Conservation (phyloP, 2,113 vertebrate species). For the Sisor rabdophorus region DNA sequence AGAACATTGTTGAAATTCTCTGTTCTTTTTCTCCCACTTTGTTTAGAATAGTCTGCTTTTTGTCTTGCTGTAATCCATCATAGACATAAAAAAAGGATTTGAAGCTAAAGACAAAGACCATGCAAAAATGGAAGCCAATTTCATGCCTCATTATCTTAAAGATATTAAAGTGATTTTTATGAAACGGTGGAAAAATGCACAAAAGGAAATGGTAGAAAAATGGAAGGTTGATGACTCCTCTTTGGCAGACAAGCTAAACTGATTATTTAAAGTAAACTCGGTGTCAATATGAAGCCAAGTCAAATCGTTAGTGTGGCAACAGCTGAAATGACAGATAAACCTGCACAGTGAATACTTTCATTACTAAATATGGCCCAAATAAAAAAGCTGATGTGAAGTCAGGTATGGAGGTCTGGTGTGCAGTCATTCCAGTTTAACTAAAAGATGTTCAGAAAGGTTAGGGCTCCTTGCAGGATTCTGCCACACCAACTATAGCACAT, state of each 20-base stretch:
- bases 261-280: background rate
- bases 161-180: conserved; percentile 25
- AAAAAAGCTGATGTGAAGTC: too few species aligned
- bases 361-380: background rate
- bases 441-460: too few species aligned
- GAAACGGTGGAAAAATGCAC: conserved; percentile 25
- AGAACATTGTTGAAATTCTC: background rate
- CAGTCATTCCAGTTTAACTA: too few species aligned
- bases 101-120: conserved; percentile 27
- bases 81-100: conserved; percentile 7
- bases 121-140: conserved; percentile 36
- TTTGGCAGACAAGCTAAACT: background rate
- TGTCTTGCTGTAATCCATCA: conserved; percentile 17
- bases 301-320: conserved; percentile 19
- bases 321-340: conserved; percentile 11
- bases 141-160: conserved; percentile 42
- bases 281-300: conserved; percentile 3
- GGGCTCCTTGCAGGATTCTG: too few species aligned
- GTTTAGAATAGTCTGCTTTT: background rate
- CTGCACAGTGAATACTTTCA: background rate
- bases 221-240: background rate
- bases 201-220: background rate
- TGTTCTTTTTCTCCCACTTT: background rate
- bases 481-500: too few species aligned
- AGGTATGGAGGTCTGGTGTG: too few species aligned